phyloP scores from a whole-genome alignment of 2,797 vertebrate species.

The Peromyscus melanophrys region DNA sequence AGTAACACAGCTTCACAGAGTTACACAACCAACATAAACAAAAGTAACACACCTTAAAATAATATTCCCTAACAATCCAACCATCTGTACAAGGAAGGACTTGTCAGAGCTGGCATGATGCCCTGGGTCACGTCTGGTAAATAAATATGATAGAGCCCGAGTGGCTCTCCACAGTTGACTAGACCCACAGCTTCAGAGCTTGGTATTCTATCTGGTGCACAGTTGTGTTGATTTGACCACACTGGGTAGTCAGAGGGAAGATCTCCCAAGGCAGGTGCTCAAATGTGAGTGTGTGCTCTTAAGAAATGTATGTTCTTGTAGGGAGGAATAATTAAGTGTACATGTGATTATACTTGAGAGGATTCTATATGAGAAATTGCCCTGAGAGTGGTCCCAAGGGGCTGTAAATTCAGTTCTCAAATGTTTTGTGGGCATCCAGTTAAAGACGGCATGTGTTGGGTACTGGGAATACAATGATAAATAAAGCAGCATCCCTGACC shows the following conservation, averaged over 20 bases:
- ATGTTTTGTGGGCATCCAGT: neutral
- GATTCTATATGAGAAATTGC: neutral
- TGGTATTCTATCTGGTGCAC: neutral
- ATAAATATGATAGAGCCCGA: neutral
- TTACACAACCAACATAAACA: no score
- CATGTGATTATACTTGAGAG: neutral
- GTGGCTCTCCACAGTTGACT: neutral
- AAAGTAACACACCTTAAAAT: no score
- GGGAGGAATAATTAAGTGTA: slow-evolving; percentile 29
- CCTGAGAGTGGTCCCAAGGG: neutral
- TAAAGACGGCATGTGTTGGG: neutral
- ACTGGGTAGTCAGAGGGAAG: neutral
- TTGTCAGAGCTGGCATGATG: neutral
- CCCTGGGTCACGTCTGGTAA: neutral
- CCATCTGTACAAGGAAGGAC: neutral
- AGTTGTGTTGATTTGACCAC: neutral
- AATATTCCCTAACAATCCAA: neutral
- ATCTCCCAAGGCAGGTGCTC: neutral
- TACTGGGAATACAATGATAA: neutral
- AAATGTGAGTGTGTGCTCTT: neutral
- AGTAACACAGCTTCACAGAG: no score
- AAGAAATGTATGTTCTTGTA: neutral
- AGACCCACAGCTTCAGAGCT: neutral
- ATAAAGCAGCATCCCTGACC: neutral
- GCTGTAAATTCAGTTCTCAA: neutral